Percentiles rank a stretch among this genome's conserved stretches.
phyloP scores from a whole-genome alignment of 2,888 invertebrate genomes.

The Celastrina argiolus region DNA sequence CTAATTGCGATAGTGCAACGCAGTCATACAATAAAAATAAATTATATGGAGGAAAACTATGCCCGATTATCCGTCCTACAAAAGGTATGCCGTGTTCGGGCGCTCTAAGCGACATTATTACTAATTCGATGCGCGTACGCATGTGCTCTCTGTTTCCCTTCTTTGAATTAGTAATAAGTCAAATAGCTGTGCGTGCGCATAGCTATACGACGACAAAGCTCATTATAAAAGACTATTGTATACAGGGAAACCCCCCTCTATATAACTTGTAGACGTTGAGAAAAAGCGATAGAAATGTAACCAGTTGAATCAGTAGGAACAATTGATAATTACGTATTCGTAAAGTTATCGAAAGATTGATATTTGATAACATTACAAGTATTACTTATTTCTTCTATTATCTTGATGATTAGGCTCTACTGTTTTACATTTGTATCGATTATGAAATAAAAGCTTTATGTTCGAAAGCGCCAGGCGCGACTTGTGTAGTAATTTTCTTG shows the following conservation, averaged over 20 bases:
- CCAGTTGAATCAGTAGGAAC: too few relatives aligned
- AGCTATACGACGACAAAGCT: constrained; percentile 1
- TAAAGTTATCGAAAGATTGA: too few relatives aligned
- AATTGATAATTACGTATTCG: too few relatives aligned
- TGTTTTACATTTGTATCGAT: not conserved
- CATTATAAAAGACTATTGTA: not conserved
- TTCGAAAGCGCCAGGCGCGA: not conserved
- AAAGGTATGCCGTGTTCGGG: too few relatives aligned
- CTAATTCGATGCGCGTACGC: constrained; percentile 42
- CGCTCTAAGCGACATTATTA: not conserved
- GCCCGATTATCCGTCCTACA: too few relatives aligned
- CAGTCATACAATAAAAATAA: not conserved
- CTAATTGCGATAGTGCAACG: not conserved
- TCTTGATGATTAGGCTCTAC: too few relatives aligned
- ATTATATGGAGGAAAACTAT: too few relatives aligned
- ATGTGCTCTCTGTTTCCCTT: constrained; percentile 52
- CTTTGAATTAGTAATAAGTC: constrained; percentile 68
- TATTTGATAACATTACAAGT: too few relatives aligned
- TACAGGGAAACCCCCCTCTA: not conserved
- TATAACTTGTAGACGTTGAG: too few relatives aligned
- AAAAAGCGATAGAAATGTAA: too few relatives aligned
- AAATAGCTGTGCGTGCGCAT: constrained; percentile 51
- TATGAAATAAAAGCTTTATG: not conserved
- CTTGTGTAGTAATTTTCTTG: not conserved
- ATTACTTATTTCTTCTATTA: too few relatives aligned